Conservation (phyloP, 2,113 vertebrate genomes). For the Platichthys stellatus region DNA sequence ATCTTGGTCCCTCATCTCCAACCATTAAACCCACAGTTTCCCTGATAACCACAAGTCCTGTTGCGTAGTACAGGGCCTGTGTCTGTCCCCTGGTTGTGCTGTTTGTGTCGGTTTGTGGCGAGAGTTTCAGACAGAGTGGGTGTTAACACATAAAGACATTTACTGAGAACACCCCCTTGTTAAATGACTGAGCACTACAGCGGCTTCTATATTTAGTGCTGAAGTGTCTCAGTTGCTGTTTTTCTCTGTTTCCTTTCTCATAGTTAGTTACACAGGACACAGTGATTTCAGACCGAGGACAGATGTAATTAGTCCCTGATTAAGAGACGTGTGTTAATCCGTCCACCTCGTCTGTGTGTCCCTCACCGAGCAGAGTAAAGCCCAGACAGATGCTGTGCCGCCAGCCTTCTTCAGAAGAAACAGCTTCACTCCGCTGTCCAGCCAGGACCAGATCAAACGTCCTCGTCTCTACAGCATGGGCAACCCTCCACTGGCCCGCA, state of each 20-base stretch:
- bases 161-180: slow-evolving; percentile 25
- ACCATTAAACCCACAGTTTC: no score
- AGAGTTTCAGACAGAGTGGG: slow-evolving; percentile 53
- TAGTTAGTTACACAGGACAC: neutral
- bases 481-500: slow-evolving; percentile 77
- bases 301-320: neutral
- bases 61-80: neutral
- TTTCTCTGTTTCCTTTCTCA: neutral
- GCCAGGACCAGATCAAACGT: slow-evolving; percentile 86
- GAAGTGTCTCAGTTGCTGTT: slow-evolving; percentile 35
- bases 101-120: neutral
- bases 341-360: neutral
- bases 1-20: no score
- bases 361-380: slow-evolving; percentile 78
- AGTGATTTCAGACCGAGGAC: neutral
- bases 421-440: slow-evolving; percentile 93
- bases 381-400: slow-evolving; percentile 61
- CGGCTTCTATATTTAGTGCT: slow-evolving; percentile 31
- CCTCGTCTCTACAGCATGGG: slow-evolving; percentile 90
- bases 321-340: neutral
- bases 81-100: slow-evolving; percentile 5
- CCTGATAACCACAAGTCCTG: no score
- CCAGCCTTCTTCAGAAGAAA: slow-evolving; percentile 87
- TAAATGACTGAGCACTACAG: slow-evolving; percentile 32
- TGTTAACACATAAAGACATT: slow-evolving; percentile 46